phyloP scores from a whole-genome alignment of 2,888 invertebrate species.

The Acanthosoma haemorrhoidale region DNA sequence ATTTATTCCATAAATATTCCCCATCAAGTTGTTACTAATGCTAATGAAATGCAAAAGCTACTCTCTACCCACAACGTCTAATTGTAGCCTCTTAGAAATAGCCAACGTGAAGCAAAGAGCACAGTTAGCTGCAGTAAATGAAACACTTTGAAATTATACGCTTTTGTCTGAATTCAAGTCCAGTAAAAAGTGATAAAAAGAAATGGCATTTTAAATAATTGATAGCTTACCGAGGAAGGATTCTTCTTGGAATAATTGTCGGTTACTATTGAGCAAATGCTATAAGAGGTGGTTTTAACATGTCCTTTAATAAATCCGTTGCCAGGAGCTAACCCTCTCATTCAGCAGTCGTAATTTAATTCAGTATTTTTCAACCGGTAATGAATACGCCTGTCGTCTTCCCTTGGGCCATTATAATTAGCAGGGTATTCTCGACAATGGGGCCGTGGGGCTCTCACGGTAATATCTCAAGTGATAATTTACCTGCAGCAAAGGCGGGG shows the following conservation, averaged over 20 bases:
- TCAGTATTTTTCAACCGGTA: no score
- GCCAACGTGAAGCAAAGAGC: no score
- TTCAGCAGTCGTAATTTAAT: conserved; percentile 8
- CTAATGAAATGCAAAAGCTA: neutral
- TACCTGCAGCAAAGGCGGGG: no score
- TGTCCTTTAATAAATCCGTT: conserved; percentile 18
- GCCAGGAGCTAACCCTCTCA: conserved; percentile 5
- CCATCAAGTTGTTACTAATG: no score
- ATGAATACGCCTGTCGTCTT: no score
- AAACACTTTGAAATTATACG: neutral
- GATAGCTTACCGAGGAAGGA: neutral
- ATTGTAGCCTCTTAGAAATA: neutral
- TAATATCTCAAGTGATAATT: conserved; percentile 14
- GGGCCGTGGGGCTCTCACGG: neutral
- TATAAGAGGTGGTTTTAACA: conserved; percentile 5
- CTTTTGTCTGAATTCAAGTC: neutral
- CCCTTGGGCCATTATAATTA: conserved; percentile 5
- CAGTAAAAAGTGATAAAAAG: neutral
- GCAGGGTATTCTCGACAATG: conserved; percentile 2
- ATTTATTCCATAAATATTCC: no score
- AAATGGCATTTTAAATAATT: neutral
- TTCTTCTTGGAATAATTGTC: neutral
- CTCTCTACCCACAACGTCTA: neutral
- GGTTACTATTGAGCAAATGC: conserved; percentile 7
- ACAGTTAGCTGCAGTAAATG: neutral